phyloP scores from a whole-genome alignment of 2,888 invertebrate genomes.

The Ditula angustiorana region DNA sequence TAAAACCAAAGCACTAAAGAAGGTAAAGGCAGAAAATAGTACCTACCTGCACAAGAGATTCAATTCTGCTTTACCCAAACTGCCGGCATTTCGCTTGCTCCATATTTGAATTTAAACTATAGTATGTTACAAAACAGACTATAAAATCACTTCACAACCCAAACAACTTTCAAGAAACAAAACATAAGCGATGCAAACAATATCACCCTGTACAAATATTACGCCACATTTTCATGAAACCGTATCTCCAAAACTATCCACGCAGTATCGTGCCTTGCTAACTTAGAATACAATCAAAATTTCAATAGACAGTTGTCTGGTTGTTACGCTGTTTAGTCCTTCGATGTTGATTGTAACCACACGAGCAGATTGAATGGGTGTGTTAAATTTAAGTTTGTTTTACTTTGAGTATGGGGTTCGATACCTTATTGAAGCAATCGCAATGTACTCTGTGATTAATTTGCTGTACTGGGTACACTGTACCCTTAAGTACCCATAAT shows the following conservation, averaged over 20 bases:
- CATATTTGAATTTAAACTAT: not conserved
- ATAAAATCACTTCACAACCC: constrained; percentile 28
- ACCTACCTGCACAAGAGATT: too few relatives aligned
- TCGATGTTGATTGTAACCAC: constrained; percentile 44
- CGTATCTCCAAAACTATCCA: not conserved
- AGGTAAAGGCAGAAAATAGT: too few relatives aligned
- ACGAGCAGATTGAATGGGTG: constrained; percentile 65
- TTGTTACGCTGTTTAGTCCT: constrained; percentile 47
- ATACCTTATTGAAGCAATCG: constrained; percentile 43
- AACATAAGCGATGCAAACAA: constrained; percentile 65
- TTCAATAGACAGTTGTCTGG: constrained; percentile 44
- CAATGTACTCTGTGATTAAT: not conserved
- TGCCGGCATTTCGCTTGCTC: too few relatives aligned
- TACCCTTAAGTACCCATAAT: not conserved
- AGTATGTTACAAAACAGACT: not conserved
- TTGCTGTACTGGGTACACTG: not conserved
- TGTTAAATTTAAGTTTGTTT: constrained; percentile 63
- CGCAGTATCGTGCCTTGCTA: constrained; percentile 37
- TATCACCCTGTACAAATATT: constrained; percentile 56
- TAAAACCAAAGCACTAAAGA: too few relatives aligned
- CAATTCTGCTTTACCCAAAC: too few relatives aligned
- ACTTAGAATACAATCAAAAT: constrained; percentile 43
- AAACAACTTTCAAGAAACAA: constrained; percentile 57
- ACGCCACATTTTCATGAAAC: constrained; percentile 44
- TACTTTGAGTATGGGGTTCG: constrained; percentile 56